Conservation (phyloP, 2,888 invertebrate species). For the Drosophila nr. medialis region DNA sequence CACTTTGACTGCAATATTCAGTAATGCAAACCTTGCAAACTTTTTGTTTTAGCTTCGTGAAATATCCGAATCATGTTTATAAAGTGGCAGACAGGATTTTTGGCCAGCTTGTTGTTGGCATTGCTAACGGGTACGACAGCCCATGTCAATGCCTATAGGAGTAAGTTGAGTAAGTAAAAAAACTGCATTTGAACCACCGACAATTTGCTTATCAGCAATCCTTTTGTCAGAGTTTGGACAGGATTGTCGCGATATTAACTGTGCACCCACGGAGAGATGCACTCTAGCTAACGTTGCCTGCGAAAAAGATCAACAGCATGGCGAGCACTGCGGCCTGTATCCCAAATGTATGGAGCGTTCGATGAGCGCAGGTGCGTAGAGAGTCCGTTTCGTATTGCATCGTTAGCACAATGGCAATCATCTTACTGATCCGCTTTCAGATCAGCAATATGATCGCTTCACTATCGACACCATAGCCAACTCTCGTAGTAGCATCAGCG, state of each 20-base stretch:
- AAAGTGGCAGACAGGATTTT: conserved; percentile 11
- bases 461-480: conserved; percentile 70
- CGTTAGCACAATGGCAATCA: conserved; percentile 5
- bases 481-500: conserved; percentile 46
- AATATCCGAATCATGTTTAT: conserved; percentile 25
- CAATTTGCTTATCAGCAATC: not conserved
- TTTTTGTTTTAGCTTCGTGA: not conserved
- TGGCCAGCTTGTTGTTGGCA: conserved; percentile 27
- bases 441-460: conserved; percentile 56
- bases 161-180: too few relatives aligned
- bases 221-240: conserved; percentile 45
- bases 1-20: conserved; percentile 6
- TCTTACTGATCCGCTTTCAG: conserved; percentile 59
- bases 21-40: conserved; percentile 11
- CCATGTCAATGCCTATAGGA: conserved; percentile 45
- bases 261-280: conserved; percentile 42
- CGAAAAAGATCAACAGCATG: conserved; percentile 41
- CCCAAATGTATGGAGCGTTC: conserved; percentile 45
- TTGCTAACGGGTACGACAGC: conserved; percentile 7
- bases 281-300: conserved; percentile 41
- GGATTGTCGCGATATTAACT: conserved; percentile 53
- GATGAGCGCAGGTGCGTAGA: conserved; percentile 40
- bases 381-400: not conserved
- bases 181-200: not conserved
- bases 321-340: conserved; percentile 52